Evolutionary conservation across 2,888 invertebrate species (phyloP).

Genomic region (Drosophila setosimentum): DNA sequence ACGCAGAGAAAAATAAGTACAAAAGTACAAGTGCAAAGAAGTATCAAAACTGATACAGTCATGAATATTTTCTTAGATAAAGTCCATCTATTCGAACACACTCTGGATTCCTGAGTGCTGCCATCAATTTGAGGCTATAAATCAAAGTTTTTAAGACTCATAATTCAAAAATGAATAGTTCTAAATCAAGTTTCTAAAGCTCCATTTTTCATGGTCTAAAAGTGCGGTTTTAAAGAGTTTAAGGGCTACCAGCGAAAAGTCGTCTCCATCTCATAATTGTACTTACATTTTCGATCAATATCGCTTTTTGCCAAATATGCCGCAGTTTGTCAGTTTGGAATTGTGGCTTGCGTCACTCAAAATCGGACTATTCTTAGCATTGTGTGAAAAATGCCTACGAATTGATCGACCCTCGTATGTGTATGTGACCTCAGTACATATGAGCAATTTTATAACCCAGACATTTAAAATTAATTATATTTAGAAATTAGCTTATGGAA

Average conservation of each 20-base stretch:
- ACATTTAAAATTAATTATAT: conserved; percentile 50
- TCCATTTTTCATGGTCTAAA: background rate
- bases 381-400: background rate
- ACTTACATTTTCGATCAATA: background rate
- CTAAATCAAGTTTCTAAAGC: background rate
- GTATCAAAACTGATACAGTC: background rate
- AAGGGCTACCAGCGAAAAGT: background rate
- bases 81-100: background rate
- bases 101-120: background rate
- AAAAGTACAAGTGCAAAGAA: background rate
- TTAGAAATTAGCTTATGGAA: conserved; percentile 55
- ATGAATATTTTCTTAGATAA: background rate
- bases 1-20: background rate
- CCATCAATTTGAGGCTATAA: background rate
- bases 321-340: background rate
- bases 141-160: background rate
- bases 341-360: background rate
- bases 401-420: conserved; percentile 27
- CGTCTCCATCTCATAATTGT: background rate
- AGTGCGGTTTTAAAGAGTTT: background rate
- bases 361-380: background rate
- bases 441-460: conserved; percentile 69
- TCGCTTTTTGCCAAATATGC: background rate
- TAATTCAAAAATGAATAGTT: background rate
- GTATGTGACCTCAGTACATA: conserved; percentile 60